Base-by-base conservation (phyloP, 2,888 invertebrate genomes). In the Buathra laborator region DNA sequence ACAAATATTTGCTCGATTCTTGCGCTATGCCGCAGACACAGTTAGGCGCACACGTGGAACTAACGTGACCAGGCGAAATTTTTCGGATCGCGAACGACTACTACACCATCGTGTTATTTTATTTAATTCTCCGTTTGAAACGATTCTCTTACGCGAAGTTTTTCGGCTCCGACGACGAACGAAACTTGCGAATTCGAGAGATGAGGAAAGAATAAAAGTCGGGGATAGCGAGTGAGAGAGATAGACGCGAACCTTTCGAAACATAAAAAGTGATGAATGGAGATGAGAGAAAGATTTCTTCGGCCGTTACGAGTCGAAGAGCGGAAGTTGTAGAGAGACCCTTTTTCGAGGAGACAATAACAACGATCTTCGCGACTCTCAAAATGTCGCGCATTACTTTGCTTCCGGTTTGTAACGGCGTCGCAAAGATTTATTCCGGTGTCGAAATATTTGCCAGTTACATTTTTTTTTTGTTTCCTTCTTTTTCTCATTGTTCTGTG, bases 1-100 rank as follows among this genome's bases (percentile, higher is more conserved):
- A 64, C 71, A 85, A 88, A 88, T 86, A 86, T 88, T 88, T 87
- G 86, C 76, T 62, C 88, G 85, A 87, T 86, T 86, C 37, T 37
- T 71, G 80, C 86, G 77, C 74, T 51, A 75, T 48, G 81, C 24
- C 82, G 32, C 66, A 16, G 19, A 32, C 82, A 67, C 67, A 43
- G 46, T 64, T 59, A 44, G 29, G 32, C 43, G 59, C 29, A 79
- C 74, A 68, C 68, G 78, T 46, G 74, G 78, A 79, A 53, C 51
- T 9, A 37, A 37, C 53, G 71, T 75, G 62, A 70, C 76, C 7
- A 19, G 1, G 43, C 64, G 75, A 62, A 62, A 46, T 37, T 59
- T 64, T 48, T 75, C 10, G 24, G 32, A 44, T 44, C 67, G 16
- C 12, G 24, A 51, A 19, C 56, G 19, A 12, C 19, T 19, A 12